Percentiles rank a stretch among this genome's conserved stretches.
Evolutionary conservation across 2,797 vertebrate species (phyloP).

Genomic region (Tangara arthus): DNA sequence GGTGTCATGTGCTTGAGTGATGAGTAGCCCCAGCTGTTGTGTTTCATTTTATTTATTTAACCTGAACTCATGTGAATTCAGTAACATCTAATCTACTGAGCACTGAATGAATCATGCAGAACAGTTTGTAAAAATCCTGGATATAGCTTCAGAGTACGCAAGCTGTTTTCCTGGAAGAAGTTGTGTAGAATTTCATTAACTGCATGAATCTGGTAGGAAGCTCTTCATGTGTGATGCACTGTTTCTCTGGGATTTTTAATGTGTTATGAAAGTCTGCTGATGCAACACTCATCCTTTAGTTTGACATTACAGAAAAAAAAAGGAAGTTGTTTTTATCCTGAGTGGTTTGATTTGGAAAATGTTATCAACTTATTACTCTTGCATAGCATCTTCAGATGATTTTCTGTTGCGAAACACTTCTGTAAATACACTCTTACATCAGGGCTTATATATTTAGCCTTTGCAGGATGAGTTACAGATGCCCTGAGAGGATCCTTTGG

Average conservation of each 20-base stretch:
- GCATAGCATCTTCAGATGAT: background rate
- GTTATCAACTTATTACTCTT: background rate
- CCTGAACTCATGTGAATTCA: conserved; percentile 56
- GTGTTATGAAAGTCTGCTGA: conserved; percentile 43
- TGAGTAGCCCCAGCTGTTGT: conserved; percentile 61
- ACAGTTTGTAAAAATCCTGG: conserved; percentile 49
- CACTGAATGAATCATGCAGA: conserved; percentile 44
- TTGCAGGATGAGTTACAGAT: background rate
- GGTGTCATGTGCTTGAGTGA: conserved; percentile 44
- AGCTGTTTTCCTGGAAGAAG: conserved; percentile 50
- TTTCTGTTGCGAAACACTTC: background rate
- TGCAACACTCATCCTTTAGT: background rate
- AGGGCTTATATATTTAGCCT: background rate
- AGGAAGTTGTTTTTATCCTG: background rate
- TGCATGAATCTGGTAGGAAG: conserved; percentile 17
- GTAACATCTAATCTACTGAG: conserved; percentile 33
- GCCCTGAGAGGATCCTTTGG: background rate
- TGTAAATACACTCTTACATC: conserved; percentile 1
- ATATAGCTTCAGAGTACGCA: background rate
- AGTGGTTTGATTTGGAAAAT: conserved; percentile 31
- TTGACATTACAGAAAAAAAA: background rate
- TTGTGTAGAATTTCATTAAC: conserved; percentile 22
- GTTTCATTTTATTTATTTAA: conserved; percentile 56
- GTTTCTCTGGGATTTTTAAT: conserved; percentile 30
- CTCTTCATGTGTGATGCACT: conserved; percentile 20